Evolutionary conservation across 1,140 invertebrate species (phyloP), one percentile per base, ranked within the genome.

Genomic region (Dufourea novaeangliae): DNA sequence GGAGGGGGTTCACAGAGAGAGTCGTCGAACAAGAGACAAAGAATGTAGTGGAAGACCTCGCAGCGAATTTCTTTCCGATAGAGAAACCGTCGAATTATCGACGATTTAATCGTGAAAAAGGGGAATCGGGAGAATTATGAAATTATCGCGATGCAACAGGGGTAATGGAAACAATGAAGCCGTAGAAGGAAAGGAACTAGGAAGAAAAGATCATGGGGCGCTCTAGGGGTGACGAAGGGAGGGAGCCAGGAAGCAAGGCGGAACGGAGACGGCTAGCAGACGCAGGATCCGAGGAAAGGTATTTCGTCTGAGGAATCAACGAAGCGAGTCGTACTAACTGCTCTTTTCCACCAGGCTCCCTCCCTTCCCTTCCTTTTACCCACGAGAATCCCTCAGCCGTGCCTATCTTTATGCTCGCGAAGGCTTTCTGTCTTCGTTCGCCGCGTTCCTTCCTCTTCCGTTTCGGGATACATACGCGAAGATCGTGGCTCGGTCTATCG

Each of bases 311-410:
- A 84, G 67, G 52, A 80, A 77, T 32, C 72, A 71, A 77, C 81
- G 72, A 68, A 84, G 82, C 81, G 62, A 76, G 73, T 76, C 67
- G 54, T 77, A 73, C 63, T 83, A 84, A 83, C 83, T 84, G 68
- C 64, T 72, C 68, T 80, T 82, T 84, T 76, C 71, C 63, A n/a
- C 63, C 66, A 20, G 56, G 37, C 34, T 52, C 70, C 46, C 68
- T n/a, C n/a, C n/a, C n/a, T n/a, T n/a, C n/a, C n/a, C n/a, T n/a
- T n/a, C n/a, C n/a, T n/a, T 79, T 84, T 69, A 34, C 67, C 44
- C 63, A 66, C 80, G 52, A 68, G 68, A 70, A 57, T 83, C 68
- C 73, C 50, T 83, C 82, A 83, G 67, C 27, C 77, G 67, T 67
- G 62, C 71, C 61, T 80, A 80, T 84, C 81, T 84, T 83, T 75